These are phyloP conservation scores for Tanytarsus gracilentus DNA, from an alignment of 2,888 invertebrate species.

Conservation along the genomic window DNA sequence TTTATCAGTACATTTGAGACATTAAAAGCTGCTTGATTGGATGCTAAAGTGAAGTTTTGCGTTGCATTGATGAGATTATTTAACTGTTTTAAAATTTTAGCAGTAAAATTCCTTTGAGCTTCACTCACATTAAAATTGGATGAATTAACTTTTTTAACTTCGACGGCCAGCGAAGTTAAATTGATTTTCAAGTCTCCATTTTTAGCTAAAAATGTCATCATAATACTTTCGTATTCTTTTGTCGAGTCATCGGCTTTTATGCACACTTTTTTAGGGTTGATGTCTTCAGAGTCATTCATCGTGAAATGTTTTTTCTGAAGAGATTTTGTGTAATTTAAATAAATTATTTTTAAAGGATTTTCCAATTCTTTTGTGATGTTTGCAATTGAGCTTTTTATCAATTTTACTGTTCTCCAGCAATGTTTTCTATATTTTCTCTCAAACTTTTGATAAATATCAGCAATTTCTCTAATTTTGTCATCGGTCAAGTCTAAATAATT, in stretches of 20 bases:
- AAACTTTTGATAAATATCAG: neutral
- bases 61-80: too few species aligned
- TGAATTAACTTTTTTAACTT: too few species aligned
- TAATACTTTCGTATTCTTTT: neutral
- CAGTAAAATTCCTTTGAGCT: too few species aligned
- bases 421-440: neutral
- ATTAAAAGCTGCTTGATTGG: too few species aligned
- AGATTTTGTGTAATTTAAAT: neutral
- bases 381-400: neutral
- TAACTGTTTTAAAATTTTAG: too few species aligned
- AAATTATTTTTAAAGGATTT: neutral
- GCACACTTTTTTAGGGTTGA: neutral
- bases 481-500: neutral
- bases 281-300: neutral
- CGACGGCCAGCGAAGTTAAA: neutral
- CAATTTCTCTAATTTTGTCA: neutral
- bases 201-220: neutral
- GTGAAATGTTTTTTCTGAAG: neutral
- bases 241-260: neutral
- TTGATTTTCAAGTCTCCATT: neutral
- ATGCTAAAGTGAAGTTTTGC: too few species aligned
- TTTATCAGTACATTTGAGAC: too few species aligned
- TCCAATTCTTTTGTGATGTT: neutral
- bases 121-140: too few species aligned
- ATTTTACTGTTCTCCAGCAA: neutral